Evolutionary conservation across 1,140 invertebrate genomes (phyloP).

Genomic region (Metaphire vulgaris): DNA sequence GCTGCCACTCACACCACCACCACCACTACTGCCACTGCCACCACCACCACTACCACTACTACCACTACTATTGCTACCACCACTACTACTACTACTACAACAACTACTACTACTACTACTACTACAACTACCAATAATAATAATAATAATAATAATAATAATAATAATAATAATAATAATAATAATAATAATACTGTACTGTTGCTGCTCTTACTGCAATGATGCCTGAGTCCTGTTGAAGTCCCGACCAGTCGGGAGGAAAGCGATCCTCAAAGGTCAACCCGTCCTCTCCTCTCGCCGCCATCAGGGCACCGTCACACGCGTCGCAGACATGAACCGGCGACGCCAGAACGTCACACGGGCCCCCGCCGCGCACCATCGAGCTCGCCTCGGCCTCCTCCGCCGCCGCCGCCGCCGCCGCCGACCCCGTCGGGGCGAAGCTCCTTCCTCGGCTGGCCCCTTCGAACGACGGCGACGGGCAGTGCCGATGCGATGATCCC

Average conservation of each 20-base stretch:
- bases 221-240: not conserved
- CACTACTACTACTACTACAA: too few species aligned
- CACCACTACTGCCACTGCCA: too few species aligned
- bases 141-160: too few species aligned
- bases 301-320: not conserved
- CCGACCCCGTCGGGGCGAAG: not conserved
- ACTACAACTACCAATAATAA: too few species aligned
- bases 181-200: too few species aligned
- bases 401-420: not conserved
- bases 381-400: not conserved
- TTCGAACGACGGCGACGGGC: slow-evolving; percentile 1
- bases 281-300: not conserved
- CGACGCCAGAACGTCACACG: not conserved
- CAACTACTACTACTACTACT: too few species aligned
- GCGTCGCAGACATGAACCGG: not conserved
- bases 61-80: too few species aligned
- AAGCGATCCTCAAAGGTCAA: not conserved
- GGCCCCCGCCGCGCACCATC: too few species aligned
- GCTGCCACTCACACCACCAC: too few species aligned
- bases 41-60: too few species aligned
- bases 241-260: not conserved
- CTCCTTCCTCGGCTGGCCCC: not conserved
- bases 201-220: not conserved
- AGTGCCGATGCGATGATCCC: not conserved
- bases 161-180: too few species aligned